A percentile compares a stretch with the other conserved stretches of the same genome.
These are phyloP conservation scores for Aricia artaxerxes DNA, from an alignment of 2,888 invertebrate species.

Conservation along the genomic window DNA sequence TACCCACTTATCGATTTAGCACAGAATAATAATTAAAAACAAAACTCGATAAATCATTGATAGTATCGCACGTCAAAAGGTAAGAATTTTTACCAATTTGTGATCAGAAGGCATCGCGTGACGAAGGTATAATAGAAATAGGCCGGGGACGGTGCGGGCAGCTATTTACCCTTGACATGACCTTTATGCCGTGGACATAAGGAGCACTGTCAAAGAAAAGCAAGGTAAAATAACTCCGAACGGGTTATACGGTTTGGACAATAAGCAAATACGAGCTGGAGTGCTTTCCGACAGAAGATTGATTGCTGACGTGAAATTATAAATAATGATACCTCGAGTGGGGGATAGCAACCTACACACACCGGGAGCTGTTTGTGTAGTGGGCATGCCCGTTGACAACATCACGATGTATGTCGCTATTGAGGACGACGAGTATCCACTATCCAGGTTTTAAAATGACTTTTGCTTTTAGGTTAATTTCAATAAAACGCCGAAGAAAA, in stretches of 20 bases:
- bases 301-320: constrained; percentile 72
- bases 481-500: not conserved
- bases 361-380: not conserved
- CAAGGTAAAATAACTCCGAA: not conserved
- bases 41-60: constrained; percentile 36
- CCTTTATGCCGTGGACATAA: not conserved
- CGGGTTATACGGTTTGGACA: constrained; percentile 41
- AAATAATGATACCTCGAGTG: constrained; percentile 66
- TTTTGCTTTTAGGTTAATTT: not conserved
- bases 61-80: constrained; percentile 36
- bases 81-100: constrained; percentile 38
- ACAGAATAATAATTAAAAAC: constrained; percentile 18
- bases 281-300: constrained; percentile 74
- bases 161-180: not conserved
- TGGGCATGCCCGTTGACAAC: not conserved
- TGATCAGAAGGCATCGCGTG: constrained; percentile 57
- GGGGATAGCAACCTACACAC: constrained; percentile 8
- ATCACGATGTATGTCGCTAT: not conserved
- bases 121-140: constrained; percentile 57
- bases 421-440: not conserved
- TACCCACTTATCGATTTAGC: not conserved
- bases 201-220: not conserved
- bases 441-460: not conserved
- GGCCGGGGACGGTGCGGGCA: constrained; percentile 53
- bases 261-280: constrained; percentile 53